Evolutionary conservation across 2,797 vertebrate genomes (phyloP).

Genomic region (Myoxocephalus aenaeus): DNA sequence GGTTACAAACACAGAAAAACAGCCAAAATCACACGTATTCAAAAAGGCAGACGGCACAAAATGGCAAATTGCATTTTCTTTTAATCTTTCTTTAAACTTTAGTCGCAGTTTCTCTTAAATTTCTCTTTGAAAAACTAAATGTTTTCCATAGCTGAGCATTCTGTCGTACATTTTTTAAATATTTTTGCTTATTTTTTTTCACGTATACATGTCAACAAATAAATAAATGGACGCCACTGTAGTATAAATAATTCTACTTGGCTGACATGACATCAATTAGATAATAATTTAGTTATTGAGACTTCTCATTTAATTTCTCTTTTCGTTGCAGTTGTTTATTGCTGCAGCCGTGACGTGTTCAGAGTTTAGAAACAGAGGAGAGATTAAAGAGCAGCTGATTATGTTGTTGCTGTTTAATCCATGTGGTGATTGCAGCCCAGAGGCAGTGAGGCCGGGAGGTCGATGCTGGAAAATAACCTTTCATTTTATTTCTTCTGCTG

Average conservation of each 20-base stretch:
- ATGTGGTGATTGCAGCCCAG: conserved; percentile 45
- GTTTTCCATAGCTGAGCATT: background rate
- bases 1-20: background rate
- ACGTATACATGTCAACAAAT: background rate
- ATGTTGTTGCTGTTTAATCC: conserved; percentile 67
- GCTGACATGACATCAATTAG: no score
- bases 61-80: no score
- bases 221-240: background rate
- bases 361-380: conserved; percentile 55
- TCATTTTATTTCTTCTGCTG: background rate
- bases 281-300: no score
- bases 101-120: background rate
- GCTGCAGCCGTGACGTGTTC: conserved; percentile 45
- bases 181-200: no score
- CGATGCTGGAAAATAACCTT: conserved; percentile 5
- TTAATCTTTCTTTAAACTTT: no score
- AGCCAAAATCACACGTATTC: background rate
- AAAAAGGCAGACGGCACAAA: no score
- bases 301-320: background rate
- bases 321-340: background rate
- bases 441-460: conserved; percentile 3
- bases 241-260: background rate
- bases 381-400: conserved; percentile 68
- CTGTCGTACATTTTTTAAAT: background rate
- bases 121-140: background rate